These are phyloP conservation scores for Gallinago jamesoni DNA, from an alignment of 2,113 vertebrate genomes.

Conservation along the genomic window DNA sequence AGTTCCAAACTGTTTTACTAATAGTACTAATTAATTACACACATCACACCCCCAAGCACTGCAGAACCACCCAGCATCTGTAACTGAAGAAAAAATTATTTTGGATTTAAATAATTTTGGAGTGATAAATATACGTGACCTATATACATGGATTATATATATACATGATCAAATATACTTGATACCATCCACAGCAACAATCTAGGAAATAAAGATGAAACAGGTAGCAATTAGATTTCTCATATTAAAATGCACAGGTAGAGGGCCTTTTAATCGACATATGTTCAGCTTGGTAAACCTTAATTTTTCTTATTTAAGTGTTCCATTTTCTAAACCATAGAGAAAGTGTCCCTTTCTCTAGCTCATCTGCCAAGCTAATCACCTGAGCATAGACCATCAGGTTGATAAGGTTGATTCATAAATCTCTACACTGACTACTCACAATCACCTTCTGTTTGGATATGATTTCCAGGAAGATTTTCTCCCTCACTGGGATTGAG, in stretches of 20 bases:
- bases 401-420: background rate
- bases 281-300: background rate
- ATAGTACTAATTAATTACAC: background rate
- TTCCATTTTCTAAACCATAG: background rate
- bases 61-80: background rate
- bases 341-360: background rate
- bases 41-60: background rate
- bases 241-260: background rate
- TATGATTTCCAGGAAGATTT: background rate
- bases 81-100: background rate
- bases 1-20: background rate
- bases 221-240: background rate
- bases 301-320: background rate
- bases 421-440: background rate
- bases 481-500: background rate
- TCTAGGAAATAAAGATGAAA: background rate
- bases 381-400: background rate
- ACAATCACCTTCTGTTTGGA: background rate
- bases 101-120: background rate
- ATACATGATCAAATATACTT: background rate
- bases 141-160: background rate
- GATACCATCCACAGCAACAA: background rate
- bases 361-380: background rate
- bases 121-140: background rate
- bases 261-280: background rate